Conservation (phyloP, 2,888 invertebrate species). For the Dicranocentrus wangi region DNA sequence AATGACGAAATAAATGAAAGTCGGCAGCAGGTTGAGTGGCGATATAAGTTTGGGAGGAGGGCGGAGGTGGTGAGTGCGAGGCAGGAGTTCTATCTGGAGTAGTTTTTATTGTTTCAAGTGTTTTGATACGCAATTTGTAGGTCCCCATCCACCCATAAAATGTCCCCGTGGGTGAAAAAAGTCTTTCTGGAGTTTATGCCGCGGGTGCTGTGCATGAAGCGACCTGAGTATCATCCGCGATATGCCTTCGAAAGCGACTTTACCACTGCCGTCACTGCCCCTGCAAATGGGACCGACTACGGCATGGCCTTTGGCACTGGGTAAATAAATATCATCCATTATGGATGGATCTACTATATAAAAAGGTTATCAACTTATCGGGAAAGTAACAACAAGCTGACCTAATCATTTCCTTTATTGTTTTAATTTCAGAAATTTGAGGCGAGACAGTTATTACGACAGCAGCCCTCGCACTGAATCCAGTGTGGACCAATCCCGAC, state of each 20-base stretch:
- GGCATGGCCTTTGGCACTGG: constrained; percentile 71
- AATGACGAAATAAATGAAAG: too few species aligned
- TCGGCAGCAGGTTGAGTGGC: too few species aligned
- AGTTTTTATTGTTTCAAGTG: too few species aligned
- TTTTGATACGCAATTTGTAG: constrained; percentile 77
- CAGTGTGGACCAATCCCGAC: constrained; percentile 72
- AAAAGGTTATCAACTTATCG: not conserved
- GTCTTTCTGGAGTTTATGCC: constrained; percentile 95
- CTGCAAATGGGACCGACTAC: constrained; percentile 55
- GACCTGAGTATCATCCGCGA: constrained; percentile 87
- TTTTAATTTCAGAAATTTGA: constrained; percentile 60
- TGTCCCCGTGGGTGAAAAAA: constrained; percentile 92
- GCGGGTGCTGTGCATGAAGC: constrained; percentile 89
- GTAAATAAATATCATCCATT: constrained; percentile 42
- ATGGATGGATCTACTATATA: not conserved
- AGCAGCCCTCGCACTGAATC: constrained; percentile 72
- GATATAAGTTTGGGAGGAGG: not conserved
- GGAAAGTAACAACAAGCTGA: not conserved
- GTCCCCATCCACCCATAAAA: constrained; percentile 93
- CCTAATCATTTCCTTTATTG: not conserved
- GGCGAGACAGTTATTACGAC: constrained; percentile 72
- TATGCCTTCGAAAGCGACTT: constrained; percentile 84
- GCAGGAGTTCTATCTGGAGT: not conserved
- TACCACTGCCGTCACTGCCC: constrained; percentile 74
- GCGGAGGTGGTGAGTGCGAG: not conserved